Base-by-base conservation (phyloP, 2,113 vertebrate species). In the Saimiri boliviensis region DNA sequence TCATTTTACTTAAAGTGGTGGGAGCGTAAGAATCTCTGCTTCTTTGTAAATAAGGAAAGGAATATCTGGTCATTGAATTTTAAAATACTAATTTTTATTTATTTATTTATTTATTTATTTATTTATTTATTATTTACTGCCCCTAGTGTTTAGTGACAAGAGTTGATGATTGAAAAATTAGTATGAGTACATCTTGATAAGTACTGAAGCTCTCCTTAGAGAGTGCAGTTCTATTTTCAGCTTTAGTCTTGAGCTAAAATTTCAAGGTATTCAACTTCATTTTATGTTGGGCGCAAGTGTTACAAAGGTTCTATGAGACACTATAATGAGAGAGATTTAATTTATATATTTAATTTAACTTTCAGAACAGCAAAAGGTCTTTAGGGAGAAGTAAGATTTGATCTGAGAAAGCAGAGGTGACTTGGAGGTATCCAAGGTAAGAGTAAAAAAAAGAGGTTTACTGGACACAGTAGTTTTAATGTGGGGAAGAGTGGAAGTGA, bases 271-370 rank as follows among this genome's bases (percentile, higher is more conserved):
- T 76, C 23, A 76, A 40, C 25, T 68, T 93, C 25, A 74, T 66
- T 84, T 91, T 47, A 47, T 54, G 52, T 66, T 91, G 5, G 82
- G 35, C 94, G 68, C 87, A 54, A 40, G 21, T 60, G 27, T 96
- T 47, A 82, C 35, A 70, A 56, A 70, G 14, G 5, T 83, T 77
- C 17, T 40, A 47, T 77, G 63, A 89, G 40, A 94, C 60, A 35
- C 66, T 74, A 47, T 77, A 82, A 82, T 94, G 16, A 80, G 52
- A 90, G 89, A 81, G 12, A 19, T 88, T 88, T 70, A 96, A 60
- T 83, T 87, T 96, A 77, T 11, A n/a, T 52, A 52, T 52, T 52
- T 52, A 52, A 52, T 52, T 52, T 5, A 52, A 52, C 45, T 76
- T 25, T 93, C 21, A 90, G 11, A 17, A 2, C 21, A 81, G 7